Evolutionary conservation across 1,140 invertebrate species (phyloP), one percentile per base, ranked within the genome.

Genomic region (Melipona quadrifasciata): DNA sequence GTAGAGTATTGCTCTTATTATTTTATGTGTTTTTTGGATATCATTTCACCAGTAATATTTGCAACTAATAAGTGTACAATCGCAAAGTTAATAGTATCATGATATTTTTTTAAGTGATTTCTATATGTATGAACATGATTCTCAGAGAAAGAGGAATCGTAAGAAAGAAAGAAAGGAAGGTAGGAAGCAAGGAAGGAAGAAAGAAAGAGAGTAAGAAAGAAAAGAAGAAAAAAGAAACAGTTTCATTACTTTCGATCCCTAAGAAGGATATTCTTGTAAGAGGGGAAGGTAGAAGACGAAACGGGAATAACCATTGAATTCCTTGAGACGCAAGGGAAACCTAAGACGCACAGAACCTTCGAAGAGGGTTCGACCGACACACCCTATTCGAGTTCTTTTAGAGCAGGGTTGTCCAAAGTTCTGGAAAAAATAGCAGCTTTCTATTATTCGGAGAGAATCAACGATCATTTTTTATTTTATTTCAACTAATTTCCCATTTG

Each of bases 221-320:
- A 24, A 53, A 19, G 5, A 17, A 57, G n/a, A 53, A n/a, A 10
- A 57, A 53, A 85, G 84, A 77, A 87, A 85, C 83, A 81, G 84
- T 87, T 87, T 87, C 86, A 82, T 85, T 87, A 87, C 79, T 77
- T 87, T 85, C 78, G 77, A 80, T 87, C 86, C 80, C 84, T 58
- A 74, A 84, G 83, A 84, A 80, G 78, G 83, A 80, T 80, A 80
- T 80, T 80, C 78, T 57, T 84, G 76, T 73, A 73, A 80, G 78
- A 67, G 77, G 78, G 78, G 68, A 84, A 72, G 58, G 77, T 55
- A 74, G 78, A 84, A 80, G 83, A 80, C 78, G 83, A 73, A 80
- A 84, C 77, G 78, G 83, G 83, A 84, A 80, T 74, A 84, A 80
- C 83, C 83, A 74, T 84, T 73, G 83, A 80, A 84, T 84, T 84